These are phyloP conservation scores for Sinopyrophorus schimmeli DNA, from an alignment of 2,888 invertebrate genomes.

Conservation along the genomic window DNA sequence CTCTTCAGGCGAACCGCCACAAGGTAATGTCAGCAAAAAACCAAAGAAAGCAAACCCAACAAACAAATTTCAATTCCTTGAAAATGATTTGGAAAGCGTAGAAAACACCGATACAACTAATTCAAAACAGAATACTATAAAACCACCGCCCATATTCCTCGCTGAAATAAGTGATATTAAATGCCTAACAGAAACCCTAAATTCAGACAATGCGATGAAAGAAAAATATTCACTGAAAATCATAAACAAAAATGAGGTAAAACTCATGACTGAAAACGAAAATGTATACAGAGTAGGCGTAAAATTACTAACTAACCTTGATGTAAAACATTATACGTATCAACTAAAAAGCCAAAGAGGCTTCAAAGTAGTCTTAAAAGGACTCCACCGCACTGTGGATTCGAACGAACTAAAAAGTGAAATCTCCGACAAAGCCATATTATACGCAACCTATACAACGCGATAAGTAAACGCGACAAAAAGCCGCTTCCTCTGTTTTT, in stretches of 20 bases:
- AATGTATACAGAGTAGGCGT: background rate
- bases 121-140: conserved; percentile 1
- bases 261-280: conserved; percentile 1
- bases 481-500: conserved; percentile 7
- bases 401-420: conserved; percentile 1
- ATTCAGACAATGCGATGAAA: conserved; percentile 5
- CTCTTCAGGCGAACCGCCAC: background rate
- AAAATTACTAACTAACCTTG: conserved; percentile 3
- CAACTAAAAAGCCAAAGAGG: conserved; percentile 5
- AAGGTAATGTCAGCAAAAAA: background rate
- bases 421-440: conserved; percentile 1
- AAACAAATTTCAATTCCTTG: too few relatives aligned
- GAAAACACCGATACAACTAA: background rate
- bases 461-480: background rate
- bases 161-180: conserved; percentile 7
- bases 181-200: conserved; percentile 2
- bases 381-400: background rate
- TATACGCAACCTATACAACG: conserved; percentile 1
- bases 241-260: conserved; percentile 8
- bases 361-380: conserved; percentile 8
- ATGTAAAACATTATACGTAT: conserved; percentile 9
- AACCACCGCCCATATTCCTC: conserved; percentile 6
- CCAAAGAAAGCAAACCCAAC: conserved; percentile 1
- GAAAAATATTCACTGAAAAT: conserved; percentile 9
- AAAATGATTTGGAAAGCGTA: too few relatives aligned